Percentiles rank a stretch among this genome's conserved stretches.
Evolutionary conservation across 2,113 vertebrate species (phyloP).

Genomic region (Nicator chloris): DNA sequence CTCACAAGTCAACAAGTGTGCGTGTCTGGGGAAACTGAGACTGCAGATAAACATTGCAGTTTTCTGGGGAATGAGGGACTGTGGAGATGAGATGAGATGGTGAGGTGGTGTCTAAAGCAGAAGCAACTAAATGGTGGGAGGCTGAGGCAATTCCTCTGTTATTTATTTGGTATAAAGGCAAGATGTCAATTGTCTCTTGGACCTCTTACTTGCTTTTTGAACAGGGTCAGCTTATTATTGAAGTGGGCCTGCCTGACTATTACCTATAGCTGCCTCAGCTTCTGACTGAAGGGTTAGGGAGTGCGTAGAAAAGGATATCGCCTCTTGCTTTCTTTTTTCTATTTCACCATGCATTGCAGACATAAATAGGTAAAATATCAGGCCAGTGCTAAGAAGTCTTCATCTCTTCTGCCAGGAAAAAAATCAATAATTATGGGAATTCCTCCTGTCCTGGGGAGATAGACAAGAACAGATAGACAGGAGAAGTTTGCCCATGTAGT

Average conservation of each 20-base stretch:
- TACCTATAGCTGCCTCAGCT: not conserved
- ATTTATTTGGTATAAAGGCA: not conserved
- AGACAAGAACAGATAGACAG: not conserved
- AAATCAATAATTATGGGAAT: not conserved
- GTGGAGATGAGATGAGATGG: not conserved
- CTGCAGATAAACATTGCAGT: not conserved
- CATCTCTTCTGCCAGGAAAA: not conserved
- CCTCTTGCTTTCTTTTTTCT: not conserved
- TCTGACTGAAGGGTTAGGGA: not conserved
- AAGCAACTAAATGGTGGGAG: not conserved
- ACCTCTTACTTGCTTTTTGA: not conserved
- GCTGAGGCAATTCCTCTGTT: not conserved
- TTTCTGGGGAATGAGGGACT: not conserved
- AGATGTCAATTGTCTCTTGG: not conserved
- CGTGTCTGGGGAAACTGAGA: not conserved
- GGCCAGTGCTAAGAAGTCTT: not conserved
- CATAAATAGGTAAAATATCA: not conserved
- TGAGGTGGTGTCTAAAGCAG: not conserved
- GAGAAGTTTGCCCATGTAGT: not conserved
- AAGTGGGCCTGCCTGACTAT: not conserved
- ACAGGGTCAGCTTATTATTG: not conserved
- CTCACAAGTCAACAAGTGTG: not conserved
- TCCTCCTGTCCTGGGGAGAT: not conserved
- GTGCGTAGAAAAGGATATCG: not conserved
- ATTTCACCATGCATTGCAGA: not conserved